Conservation (phyloP, 2,113 vertebrate species). For the Nerophis lumbriciformis region DNA sequence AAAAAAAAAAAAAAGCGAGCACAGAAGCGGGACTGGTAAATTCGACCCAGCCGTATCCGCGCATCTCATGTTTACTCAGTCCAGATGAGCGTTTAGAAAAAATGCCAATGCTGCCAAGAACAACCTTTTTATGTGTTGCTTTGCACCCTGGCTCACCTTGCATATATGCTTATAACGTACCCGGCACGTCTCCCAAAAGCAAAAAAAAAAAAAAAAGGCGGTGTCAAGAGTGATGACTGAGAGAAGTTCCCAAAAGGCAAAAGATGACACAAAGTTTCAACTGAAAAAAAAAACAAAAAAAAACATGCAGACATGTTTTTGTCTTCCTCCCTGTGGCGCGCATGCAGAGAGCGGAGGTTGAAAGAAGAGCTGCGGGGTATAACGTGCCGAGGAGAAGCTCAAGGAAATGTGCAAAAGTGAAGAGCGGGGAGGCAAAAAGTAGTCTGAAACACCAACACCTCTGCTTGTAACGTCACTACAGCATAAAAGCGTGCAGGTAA, state of each 20-base stretch:
- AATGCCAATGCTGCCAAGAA: conserved; percentile 49
- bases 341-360: conserved; percentile 38
- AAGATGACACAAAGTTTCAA: conserved; percentile 60
- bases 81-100: conserved; percentile 45
- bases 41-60: background rate
- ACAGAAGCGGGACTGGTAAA: conserved; percentile 4
- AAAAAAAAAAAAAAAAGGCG: conserved; percentile 65
- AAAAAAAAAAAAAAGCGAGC: conserved; percentile 15
- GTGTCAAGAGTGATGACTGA: conserved; percentile 48
- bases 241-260: conserved; percentile 57
- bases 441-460: background rate
- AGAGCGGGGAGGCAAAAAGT: conserved; percentile 9
- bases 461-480: conserved; percentile 2
- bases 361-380: conserved; percentile 62
- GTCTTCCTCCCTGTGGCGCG: conserved; percentile 42
- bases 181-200: conserved; percentile 52
- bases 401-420: conserved; percentile 1
- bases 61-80: conserved; percentile 17
- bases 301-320: conserved; percentile 44
- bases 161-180: conserved; percentile 35
- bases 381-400: conserved; percentile 16
- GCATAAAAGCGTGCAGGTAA: background rate
- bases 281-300: conserved; percentile 19
- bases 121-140: conserved; percentile 52
- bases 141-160: conserved; percentile 63